Evolutionary conservation across 1,140 invertebrate genomes (phyloP).

Genomic region (Archegozetes longisetosus): DNA sequence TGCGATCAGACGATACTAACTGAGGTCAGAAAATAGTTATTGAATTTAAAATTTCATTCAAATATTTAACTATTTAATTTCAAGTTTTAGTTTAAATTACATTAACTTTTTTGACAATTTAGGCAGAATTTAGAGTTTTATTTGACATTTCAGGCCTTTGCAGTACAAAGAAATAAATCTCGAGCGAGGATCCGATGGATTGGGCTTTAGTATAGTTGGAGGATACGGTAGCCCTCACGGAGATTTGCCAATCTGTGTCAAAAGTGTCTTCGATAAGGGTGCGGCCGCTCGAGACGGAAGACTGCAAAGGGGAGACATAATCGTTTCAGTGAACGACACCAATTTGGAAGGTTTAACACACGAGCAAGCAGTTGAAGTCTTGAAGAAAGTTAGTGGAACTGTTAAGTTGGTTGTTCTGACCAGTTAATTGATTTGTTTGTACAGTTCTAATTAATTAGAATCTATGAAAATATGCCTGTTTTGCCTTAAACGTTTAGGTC

Average conservation of each 20-base stretch:
- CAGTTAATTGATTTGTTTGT: background rate
- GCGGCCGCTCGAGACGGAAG: slow-evolving; percentile 76
- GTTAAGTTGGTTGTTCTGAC: slow-evolving; percentile 37
- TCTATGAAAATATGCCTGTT: background rate
- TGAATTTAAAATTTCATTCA: no score
- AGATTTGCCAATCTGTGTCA: slow-evolving; percentile 65
- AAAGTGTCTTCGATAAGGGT: slow-evolving; percentile 85
- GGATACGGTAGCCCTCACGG: slow-evolving; percentile 71
- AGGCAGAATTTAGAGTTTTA: background rate
- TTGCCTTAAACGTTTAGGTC: background rate
- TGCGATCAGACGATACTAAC: background rate
- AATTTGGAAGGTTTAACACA: slow-evolving; percentile 40
- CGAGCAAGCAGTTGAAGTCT: slow-evolving; percentile 40
- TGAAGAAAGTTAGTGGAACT: slow-evolving; percentile 39
- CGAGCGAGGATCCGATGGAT: slow-evolving; percentile 49
- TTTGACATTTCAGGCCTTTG: background rate
- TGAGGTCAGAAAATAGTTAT: background rate
- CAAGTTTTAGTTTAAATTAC: background rate
- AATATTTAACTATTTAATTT: no score
- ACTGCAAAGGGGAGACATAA: slow-evolving; percentile 77
- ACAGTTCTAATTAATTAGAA: background rate
- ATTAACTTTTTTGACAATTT: background rate
- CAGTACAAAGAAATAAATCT: slow-evolving; percentile 38
- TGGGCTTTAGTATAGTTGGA: slow-evolving; percentile 75
- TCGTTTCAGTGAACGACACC: slow-evolving; percentile 57